Evolutionary conservation across 2,113 vertebrate genomes (phyloP).

Genomic region (Dipodomys spectabilis): DNA sequence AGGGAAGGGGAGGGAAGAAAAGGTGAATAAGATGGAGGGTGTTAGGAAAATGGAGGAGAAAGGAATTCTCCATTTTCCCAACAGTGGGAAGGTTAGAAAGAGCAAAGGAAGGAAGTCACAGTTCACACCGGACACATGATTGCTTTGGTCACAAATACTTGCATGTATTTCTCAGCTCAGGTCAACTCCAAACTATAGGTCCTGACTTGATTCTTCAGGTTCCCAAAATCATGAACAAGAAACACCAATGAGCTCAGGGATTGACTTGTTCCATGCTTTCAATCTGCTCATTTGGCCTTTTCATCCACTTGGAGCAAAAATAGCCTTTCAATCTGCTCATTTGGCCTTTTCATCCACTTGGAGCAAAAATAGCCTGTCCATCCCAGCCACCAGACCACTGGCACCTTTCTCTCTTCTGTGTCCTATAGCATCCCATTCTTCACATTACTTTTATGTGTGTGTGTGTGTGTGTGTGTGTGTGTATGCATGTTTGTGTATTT

Average conservation of each 20-base stretch:
- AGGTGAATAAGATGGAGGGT: too few species aligned
- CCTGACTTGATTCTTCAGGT: neutral
- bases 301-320: conserved; percentile 49
- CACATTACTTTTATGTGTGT: too few species aligned
- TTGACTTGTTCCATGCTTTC: neutral
- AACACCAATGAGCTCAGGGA: neutral
- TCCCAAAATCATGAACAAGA: conserved; percentile 15
- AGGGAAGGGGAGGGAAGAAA: too few species aligned
- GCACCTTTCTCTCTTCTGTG: neutral
- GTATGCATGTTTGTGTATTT: too few species aligned
- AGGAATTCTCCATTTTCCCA: too few species aligned
- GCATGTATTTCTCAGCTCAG: neutral
- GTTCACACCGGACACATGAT: neutral
- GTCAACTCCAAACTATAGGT: neutral
- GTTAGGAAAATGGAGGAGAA: too few species aligned
- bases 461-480: too few species aligned
- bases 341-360: neutral
- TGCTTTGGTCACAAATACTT: neutral
- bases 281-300: neutral
- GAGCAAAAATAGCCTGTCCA: conserved; percentile 23
- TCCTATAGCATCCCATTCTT: neutral
- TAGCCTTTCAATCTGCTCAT: conserved; percentile 13
- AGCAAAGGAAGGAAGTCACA: neutral
- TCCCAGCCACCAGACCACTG: neutral
- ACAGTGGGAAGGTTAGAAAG: too few species aligned